These are phyloP conservation scores for Stenichneumon culpator DNA, from an alignment of 2,888 invertebrate species.

Conservation along the genomic window DNA sequence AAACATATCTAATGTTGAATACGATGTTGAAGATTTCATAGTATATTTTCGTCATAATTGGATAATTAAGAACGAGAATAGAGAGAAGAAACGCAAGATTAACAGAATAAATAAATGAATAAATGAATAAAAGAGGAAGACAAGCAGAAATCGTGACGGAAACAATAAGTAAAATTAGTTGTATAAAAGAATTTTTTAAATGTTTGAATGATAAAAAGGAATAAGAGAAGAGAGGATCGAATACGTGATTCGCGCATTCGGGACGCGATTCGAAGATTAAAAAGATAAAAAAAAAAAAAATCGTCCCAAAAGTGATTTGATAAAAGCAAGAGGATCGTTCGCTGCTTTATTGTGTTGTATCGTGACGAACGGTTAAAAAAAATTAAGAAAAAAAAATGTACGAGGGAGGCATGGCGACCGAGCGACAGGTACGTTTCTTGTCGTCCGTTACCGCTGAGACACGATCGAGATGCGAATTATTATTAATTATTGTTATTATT, in stretches of 20 bases:
- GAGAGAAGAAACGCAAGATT: constrained; percentile 23
- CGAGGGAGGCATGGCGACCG: constrained; percentile 83
- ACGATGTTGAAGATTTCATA: constrained; percentile 79
- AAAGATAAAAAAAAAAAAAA: constrained; percentile 10
- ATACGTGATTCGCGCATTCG: constrained; percentile 39
- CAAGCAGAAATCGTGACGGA: constrained; percentile 52
- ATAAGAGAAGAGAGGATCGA: background rate
- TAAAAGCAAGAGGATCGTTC: background rate
- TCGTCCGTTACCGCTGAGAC: constrained; percentile 52
- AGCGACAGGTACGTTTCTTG: constrained; percentile 81
- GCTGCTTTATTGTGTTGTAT: constrained; percentile 44
- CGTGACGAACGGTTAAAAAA: constrained; percentile 28
- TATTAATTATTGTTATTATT: constrained; percentile 42
- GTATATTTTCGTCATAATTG: constrained; percentile 78
- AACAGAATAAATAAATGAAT: constrained; percentile 16
- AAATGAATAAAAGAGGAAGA: background rate
- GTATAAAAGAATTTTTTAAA: background rate
- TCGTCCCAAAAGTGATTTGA: constrained; percentile 44
- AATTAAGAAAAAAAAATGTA: constrained; percentile 78
- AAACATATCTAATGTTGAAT: constrained; percentile 69
- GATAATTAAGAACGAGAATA: constrained; percentile 30
- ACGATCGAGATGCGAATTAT: constrained; percentile 42
- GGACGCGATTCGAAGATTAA: background rate
- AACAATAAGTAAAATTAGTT: constrained; percentile 64
- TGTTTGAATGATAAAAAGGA: background rate